Percentiles rank a stretch among this genome's conserved stretches.
These are phyloP conservation scores for Chelonus insularis DNA, from an alignment of 1,140 invertebrate species.

Conservation along the genomic window DNA sequence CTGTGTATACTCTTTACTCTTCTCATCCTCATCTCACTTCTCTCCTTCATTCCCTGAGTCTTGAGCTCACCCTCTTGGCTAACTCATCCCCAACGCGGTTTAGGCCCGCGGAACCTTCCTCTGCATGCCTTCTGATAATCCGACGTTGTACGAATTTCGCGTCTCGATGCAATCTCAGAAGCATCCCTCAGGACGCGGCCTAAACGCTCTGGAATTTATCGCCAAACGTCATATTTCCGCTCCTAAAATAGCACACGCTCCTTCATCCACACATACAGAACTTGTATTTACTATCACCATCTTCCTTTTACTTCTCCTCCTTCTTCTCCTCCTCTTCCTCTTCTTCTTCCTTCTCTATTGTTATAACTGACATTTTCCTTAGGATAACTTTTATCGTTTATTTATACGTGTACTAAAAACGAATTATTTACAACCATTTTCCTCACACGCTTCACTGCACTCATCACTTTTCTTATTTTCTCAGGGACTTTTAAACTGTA, in stretches of 20 bases:
- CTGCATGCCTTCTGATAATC: constrained; percentile 38
- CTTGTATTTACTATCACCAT: not conserved
- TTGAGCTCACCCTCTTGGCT: constrained; percentile 14
- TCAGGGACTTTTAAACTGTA: not conserved
- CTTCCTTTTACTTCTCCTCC: no score
- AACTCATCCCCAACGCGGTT: not conserved
- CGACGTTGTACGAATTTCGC: constrained; percentile 37
- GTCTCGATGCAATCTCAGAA: constrained; percentile 36
- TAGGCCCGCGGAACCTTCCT: constrained; percentile 19
- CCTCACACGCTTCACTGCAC: not conserved
- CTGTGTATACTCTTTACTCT: not conserved
- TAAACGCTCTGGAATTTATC: constrained; percentile 24
- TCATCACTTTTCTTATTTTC: not conserved
- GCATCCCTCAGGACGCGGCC: constrained; percentile 21
- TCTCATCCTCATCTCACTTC: not conserved
- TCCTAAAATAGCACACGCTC: not conserved
- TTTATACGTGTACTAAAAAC: no score
- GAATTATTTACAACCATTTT: not conserved
- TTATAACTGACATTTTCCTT: no score
- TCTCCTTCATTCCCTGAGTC: constrained; percentile 3
- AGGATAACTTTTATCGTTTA: no score
- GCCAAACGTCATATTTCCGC: constrained; percentile 19
- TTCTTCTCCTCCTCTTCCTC: no score
- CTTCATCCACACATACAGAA: not conserved
- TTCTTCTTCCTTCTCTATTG: no score